Evolutionary conservation across 2,113 vertebrate species (phyloP).

Genomic region (Lepus americanus): DNA sequence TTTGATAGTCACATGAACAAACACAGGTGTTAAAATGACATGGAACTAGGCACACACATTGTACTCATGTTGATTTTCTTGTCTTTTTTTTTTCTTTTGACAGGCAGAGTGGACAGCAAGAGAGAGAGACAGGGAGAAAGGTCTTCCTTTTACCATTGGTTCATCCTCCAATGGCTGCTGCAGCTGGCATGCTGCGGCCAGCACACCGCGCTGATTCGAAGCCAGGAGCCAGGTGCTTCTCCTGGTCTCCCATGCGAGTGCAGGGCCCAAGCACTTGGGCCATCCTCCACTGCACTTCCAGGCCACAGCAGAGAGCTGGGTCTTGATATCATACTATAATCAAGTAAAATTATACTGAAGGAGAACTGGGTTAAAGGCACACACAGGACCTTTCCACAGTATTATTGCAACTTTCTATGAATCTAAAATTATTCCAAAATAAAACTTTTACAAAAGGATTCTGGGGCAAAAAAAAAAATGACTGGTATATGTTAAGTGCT

Average conservation of each 20-base stretch:
- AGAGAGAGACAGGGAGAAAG: too few species aligned
- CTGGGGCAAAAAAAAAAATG: not conserved
- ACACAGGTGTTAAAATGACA: not conserved
- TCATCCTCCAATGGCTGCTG: too few species aligned
- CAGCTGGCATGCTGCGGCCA: too few species aligned
- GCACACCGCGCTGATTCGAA: too few species aligned
- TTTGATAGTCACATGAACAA: not conserved
- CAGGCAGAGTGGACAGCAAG: too few species aligned
- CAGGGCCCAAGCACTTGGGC: too few species aligned
- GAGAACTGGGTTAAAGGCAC: not conserved
- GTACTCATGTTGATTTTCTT: not conserved
- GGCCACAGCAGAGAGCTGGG: too few species aligned
- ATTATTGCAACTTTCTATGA: not conserved
- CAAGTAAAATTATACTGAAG: not conserved
- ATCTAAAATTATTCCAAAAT: slow-evolving; percentile 29
- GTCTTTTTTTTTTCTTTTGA: not conserved
- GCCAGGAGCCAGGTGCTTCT: too few species aligned
- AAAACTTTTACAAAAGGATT: not conserved
- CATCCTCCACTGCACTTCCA: too few species aligned
- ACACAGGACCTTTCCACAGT: not conserved
- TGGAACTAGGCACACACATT: not conserved
- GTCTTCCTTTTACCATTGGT: too few species aligned
- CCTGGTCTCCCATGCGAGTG: too few species aligned
- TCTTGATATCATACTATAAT: not conserved
- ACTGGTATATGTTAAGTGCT: not conserved